A percentile compares a stretch with the other conserved stretches of the same genome.
Conservation (phyloP, 2,888 invertebrate genomes). For the Lepetodrilus schrolli region DNA sequence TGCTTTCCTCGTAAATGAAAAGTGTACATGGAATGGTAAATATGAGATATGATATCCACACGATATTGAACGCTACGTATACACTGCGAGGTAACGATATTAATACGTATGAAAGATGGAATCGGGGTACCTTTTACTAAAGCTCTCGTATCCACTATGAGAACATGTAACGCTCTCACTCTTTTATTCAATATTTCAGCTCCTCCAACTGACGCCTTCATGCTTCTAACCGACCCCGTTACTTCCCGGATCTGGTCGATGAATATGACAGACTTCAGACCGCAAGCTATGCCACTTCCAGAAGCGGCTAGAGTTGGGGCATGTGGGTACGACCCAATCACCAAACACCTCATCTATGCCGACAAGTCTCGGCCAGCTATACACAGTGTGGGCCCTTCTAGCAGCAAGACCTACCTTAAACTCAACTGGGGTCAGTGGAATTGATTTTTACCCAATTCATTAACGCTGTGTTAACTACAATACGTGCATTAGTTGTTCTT, state of each 20-base stretch:
- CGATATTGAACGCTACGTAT: too few species aligned
- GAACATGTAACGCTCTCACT: too few species aligned
- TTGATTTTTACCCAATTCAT: too few species aligned
- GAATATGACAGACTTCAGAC: not conserved
- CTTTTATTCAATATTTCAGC: not conserved
- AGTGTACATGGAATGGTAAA: too few species aligned
- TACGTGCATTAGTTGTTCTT: too few species aligned
- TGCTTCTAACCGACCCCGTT: constrained; percentile 7
- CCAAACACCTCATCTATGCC: not conserved
- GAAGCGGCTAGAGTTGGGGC: not conserved
- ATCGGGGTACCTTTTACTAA: too few species aligned
- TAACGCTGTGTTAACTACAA: too few species aligned
- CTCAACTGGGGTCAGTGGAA: not conserved
- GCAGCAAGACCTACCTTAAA: not conserved
- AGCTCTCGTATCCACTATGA: too few species aligned
- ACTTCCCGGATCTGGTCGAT: not conserved
- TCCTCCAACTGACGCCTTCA: constrained; percentile 2
- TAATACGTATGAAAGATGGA: too few species aligned
- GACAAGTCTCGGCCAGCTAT: not conserved
- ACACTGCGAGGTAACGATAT: too few species aligned
- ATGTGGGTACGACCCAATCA: not conserved
- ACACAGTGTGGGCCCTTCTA: not conserved
- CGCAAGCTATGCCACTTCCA: not conserved
- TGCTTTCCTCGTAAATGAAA: too few species aligned
- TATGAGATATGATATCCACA: too few species aligned